Conservation (phyloP, 1,140 invertebrate species). For the Drosophila kepulauana region DNA sequence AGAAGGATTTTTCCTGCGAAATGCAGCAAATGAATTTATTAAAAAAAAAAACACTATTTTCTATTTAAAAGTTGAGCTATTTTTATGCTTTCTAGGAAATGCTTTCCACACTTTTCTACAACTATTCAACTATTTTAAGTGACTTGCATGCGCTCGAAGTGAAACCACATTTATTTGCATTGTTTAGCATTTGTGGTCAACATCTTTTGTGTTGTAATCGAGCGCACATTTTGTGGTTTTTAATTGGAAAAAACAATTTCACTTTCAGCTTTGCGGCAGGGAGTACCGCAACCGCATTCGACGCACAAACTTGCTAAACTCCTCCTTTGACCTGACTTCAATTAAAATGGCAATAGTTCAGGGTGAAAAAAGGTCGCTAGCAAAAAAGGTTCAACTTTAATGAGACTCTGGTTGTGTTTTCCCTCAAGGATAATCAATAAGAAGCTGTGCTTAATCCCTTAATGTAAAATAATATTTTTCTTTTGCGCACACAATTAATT, state of each 20-base stretch:
- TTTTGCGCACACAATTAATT: conserved; percentile 16
- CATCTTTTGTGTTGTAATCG: conserved; percentile 1
- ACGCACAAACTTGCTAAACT: conserved; percentile 10
- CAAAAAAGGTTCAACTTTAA: conserved; percentile 19
- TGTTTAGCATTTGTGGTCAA: conserved; percentile 14
- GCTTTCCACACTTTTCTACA: background rate
- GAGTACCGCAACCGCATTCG: conserved; percentile 13
- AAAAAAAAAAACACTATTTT: too few species aligned
- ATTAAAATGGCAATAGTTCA: conserved; percentile 37
- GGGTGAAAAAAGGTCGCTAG: background rate
- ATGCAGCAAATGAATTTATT: too few species aligned
- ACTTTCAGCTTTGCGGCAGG: conserved; percentile 14
- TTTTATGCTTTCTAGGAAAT: background rate
- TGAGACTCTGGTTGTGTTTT: conserved; percentile 1
- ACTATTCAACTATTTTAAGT: background rate
- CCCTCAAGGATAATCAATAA: conserved; percentile 21
- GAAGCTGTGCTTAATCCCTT: conserved; percentile 6
- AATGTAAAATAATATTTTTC: conserved; percentile 11
- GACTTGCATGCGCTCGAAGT: background rate
- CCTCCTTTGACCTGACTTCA: background rate
- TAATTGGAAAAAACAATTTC: conserved; percentile 36
- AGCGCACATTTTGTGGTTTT: conserved; percentile 36
- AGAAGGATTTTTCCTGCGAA: background rate
- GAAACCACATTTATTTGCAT: conserved; percentile 3
- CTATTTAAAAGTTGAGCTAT: conserved; percentile 1